phyloP scores from a whole-genome alignment of 2,797 vertebrate species.

The Peromyscus nudipes region DNA sequence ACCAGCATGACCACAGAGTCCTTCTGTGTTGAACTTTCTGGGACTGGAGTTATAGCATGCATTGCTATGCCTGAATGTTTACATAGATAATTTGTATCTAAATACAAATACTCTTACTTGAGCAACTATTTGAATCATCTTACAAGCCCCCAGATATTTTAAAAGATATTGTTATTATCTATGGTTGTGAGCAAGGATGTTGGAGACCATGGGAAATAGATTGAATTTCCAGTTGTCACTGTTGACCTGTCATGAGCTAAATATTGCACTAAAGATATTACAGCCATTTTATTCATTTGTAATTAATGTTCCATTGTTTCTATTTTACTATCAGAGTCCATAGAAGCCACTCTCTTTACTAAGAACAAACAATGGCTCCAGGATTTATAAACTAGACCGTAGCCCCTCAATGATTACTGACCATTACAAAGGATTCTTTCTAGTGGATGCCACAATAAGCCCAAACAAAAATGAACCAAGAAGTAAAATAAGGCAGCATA shows the following conservation, averaged over 20 bases:
- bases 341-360: neutral
- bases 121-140: neutral
- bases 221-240: neutral
- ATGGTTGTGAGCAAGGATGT: neutral
- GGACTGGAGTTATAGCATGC: neutral
- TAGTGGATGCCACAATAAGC: neutral
- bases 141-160: neutral
- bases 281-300: neutral
- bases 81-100: neutral
- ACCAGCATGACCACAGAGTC: neutral
- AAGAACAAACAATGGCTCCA: neutral
- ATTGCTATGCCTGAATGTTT: neutral
- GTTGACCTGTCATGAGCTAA: neutral
- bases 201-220: neutral
- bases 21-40: too few species aligned
- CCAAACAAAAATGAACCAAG: neutral
- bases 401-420: neutral
- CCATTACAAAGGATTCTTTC: neutral
- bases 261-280: neutral
- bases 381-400: neutral
- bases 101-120: neutral
- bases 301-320: neutral
- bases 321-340: neutral
- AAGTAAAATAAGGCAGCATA: neutral
- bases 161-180: neutral